Evolutionary conservation across 2,888 invertebrate genomes (phyloP), one percentile per base, ranked within the genome.

Genomic region (Fabriciana adippe): DNA sequence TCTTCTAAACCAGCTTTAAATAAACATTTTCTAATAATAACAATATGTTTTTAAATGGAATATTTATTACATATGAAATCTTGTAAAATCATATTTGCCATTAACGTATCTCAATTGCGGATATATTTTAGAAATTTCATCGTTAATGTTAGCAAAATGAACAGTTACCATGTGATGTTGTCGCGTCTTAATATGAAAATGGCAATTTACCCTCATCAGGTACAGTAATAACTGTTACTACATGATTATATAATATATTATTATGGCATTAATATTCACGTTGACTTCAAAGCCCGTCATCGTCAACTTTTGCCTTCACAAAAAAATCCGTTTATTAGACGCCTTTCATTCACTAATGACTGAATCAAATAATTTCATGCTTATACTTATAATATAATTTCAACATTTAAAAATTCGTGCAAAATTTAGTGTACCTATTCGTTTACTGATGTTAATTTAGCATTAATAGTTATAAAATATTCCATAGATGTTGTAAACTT

Each of bases 211-310:
- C 55, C 64, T 67, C 71, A 67, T 66, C 65, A 66, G 55, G 67
- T 70, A 68, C 70, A 66, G 67, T 68, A 70, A 72, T 72, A 70
- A 66, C 67, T 65, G 70, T 66, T 60, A 63, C 56, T 61, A 41
- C 59, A 60, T 60, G 55, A 70, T 64, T 67, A 67, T 69, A 60
- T 59, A 70, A 65, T 66, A 68, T 67, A 68, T 65, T 61, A 68
- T 68, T 35, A 68, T 63, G 31, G 41, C 41, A 61, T 55, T 48
- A 57, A 61, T 47, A 31, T 61, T 61, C 16, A 48, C 48, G 26
- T 48, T 26, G 45, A 35, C 51, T 41, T 53, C 8, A 61, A 51
- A 53, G 4, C 50, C 31, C 61, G 16, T 61, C 51, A 50, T 41
- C 51, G 21, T 51, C 16, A 51, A 48, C n/a, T 26, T 15, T 57